phyloP scores from a whole-genome alignment of 2,797 vertebrate species.

The Odontamblyopus lacepedii region DNA sequence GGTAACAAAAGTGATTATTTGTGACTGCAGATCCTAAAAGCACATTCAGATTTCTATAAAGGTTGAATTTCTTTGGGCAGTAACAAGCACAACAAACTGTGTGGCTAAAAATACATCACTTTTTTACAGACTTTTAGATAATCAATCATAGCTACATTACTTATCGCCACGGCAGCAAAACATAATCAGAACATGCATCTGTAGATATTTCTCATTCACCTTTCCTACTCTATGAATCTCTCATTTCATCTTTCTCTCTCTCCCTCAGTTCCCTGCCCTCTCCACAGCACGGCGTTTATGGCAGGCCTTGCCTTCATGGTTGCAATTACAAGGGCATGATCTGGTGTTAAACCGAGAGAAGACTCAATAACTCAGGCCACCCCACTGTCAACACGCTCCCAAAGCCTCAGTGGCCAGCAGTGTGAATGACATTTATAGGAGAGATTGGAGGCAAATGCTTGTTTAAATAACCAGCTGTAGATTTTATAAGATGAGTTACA shows the following conservation, averaged over 20 bases:
- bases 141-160: conserved; percentile 17
- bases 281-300: conserved; percentile 32
- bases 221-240: background rate
- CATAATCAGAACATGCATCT: background rate
- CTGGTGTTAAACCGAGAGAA: conserved; percentile 73
- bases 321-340: conserved; percentile 71
- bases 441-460: background rate
- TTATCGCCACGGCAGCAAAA: background rate
- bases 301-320: conserved; percentile 20
- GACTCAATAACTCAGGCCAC: conserved; percentile 78
- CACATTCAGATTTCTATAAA: background rate
- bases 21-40: background rate
- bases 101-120: conserved; percentile 14
- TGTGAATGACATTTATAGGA: conserved; percentile 46
- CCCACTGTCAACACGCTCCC: conserved; percentile 62
- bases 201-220: background rate
- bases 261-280: conserved; percentile 6
- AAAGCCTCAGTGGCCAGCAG: conserved; percentile 43
- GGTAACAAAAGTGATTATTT: background rate
- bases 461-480: conserved; percentile 1
- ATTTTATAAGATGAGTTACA: background rate
- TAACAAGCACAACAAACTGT: background rate
- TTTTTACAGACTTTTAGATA: background rate
- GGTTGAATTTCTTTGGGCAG: conserved; percentile 4
- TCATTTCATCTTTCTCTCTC: conserved; percentile 15